Percentiles rank a stretch among this genome's conserved stretches.
Conservation (phyloP, 1,140 invertebrate species). For the Rhynchophorus ferrugineus region DNA sequence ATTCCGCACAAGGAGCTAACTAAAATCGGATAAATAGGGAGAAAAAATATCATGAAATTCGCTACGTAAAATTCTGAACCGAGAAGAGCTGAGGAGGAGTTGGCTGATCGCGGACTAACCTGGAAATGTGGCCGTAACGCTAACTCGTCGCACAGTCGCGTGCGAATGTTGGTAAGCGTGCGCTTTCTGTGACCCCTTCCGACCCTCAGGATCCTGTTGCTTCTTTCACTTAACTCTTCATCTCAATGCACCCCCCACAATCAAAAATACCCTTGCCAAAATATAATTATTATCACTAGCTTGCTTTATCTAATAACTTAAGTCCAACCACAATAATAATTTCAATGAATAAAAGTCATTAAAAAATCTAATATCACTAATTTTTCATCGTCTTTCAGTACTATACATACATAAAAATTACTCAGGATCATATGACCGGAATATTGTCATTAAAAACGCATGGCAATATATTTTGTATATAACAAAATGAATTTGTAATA, state of each 20-base stretch:
- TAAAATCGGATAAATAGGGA: constrained; percentile 16
- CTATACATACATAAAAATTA: too few relatives aligned
- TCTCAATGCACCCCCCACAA: constrained; percentile 29
- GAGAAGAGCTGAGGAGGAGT: constrained; percentile 20
- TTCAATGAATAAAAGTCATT: too few relatives aligned
- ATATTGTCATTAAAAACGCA: too few relatives aligned
- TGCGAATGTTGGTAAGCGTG: constrained; percentile 33
- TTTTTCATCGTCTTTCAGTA: too few relatives aligned
- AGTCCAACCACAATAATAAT: too few relatives aligned
- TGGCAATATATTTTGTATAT: too few relatives aligned
- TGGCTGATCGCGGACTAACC: constrained; percentile 28
- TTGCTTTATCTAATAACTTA: too few relatives aligned
- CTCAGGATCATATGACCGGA: too few relatives aligned
- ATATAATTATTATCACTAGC: constrained; percentile 6
- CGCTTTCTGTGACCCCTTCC: constrained; percentile 36
- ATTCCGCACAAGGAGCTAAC: constrained; percentile 10
- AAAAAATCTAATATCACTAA: too few relatives aligned
- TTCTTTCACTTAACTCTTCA: constrained; percentile 38
- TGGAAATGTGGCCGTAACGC: constrained; percentile 33
- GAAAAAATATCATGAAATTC: too few relatives aligned
- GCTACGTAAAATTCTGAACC: constrained; percentile 14
- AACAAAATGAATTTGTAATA: too few relatives aligned
- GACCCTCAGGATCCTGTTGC: constrained; percentile 38
- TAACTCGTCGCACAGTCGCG: constrained; percentile 33
- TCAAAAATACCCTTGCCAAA: constrained; percentile 30